phyloP scores from a whole-genome alignment of 64 coral and sea anemone species.

The Pachyseris speciosa region DNA sequence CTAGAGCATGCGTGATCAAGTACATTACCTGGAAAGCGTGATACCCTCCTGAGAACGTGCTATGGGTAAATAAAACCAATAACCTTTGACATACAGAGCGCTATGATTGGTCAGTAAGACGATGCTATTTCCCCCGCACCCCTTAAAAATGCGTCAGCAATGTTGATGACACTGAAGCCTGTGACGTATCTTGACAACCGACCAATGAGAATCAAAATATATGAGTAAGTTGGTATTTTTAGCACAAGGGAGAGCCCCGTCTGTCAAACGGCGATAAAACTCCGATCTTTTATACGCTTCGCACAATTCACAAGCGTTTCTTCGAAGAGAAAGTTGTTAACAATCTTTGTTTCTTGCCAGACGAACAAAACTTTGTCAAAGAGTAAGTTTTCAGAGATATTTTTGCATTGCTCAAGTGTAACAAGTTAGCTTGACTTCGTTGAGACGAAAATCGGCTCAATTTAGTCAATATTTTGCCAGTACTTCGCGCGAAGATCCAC shows the following conservation, averaged over 20 bases:
- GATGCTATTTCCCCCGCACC: slow-evolving; percentile 31
- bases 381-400: background rate
- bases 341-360: background rate
- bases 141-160: background rate
- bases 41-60: background rate
- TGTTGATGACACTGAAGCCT: background rate
- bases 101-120: background rate
- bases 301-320: background rate
- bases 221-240: background rate
- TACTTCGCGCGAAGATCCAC: background rate
- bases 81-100: background rate
- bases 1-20: background rate
- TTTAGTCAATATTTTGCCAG: background rate
- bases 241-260: background rate
- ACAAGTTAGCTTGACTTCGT: background rate
- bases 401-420: background rate
- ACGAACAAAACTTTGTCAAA: background rate
- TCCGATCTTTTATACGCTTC: background rate
- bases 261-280: background rate
- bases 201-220: background rate
- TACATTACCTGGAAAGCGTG: background rate
- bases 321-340: too few species aligned
- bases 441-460: background rate
- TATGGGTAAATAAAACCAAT: background rate
- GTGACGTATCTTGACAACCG: background rate